A percentile compares a stretch with the other conserved stretches of the same genome.
Evolutionary conservation across 2,113 vertebrate genomes (phyloP).

Genomic region (Baryphthengus martii): DNA sequence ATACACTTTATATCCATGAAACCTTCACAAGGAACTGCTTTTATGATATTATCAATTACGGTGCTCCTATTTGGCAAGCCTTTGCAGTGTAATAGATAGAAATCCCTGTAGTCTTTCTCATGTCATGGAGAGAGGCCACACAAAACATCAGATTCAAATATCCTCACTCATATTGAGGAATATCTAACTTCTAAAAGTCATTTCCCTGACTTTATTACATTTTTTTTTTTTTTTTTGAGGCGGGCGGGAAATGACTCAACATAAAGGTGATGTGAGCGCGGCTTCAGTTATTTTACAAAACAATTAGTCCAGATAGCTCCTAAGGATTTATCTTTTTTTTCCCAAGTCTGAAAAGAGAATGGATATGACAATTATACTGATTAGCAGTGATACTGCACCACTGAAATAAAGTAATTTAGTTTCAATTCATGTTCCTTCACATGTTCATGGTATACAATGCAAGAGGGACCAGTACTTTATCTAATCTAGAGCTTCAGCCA

Average conservation of each 20-base stretch:
- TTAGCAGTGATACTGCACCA: not conserved
- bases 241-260: not conserved
- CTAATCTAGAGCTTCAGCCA: not conserved
- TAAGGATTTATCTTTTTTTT: not conserved
- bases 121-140: not conserved
- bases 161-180: not conserved
- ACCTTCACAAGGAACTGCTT: not conserved
- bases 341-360: not conserved
- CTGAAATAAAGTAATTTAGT: not conserved
- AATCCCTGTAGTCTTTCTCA: not conserved
- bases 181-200: not conserved
- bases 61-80: not conserved
- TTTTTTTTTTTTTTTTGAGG: no score
- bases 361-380: not conserved
- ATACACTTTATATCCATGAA: not conserved
- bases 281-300: not conserved
- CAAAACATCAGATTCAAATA: not conserved
- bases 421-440: not conserved
- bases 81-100: not conserved
- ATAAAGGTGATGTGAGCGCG: not conserved
- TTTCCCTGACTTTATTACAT: not conserved
- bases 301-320: not conserved
- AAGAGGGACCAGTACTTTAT: not conserved
- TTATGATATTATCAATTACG: slow-evolving; percentile 3
- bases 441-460: not conserved